phyloP scores from a whole-genome alignment of 37 sponge, comb jelly and placozoan species.

The Cladorhizidae sp. region DNA sequence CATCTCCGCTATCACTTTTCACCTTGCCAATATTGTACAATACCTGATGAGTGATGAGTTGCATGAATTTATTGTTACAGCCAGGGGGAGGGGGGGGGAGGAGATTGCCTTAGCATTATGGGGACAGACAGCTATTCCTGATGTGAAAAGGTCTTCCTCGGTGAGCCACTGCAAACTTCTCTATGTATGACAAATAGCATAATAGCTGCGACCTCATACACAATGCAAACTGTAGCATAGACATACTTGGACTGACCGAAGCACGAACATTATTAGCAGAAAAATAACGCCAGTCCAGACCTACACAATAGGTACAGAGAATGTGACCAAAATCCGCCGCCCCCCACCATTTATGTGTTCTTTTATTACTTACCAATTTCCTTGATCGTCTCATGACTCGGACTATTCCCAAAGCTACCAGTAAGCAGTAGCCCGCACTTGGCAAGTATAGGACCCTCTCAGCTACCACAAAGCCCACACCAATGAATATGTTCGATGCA shows the following conservation, averaged over 20 bases:
- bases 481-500: conserved; percentile 82
- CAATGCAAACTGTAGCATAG: neutral
- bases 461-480: conserved; percentile 93
- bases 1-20: conserved; percentile 32
- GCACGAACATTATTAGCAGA: neutral
- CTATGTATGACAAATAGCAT: neutral
- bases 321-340: no score
- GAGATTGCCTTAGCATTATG: conserved; percentile 79
- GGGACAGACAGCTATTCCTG: conserved; percentile 68
- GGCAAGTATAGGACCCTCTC: conserved; percentile 85
- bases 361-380: neutral
- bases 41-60: conserved; percentile 37
- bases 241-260: neutral
- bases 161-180: conserved; percentile 63
- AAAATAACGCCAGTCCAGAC: neutral
- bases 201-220: neutral
- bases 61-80: neutral
- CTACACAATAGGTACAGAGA: neutral
- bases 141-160: conserved; percentile 55
- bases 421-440: conserved; percentile 71
- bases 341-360: no score
- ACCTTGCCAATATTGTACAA: conserved; percentile 86
- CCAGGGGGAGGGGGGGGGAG: no score
- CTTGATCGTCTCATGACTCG: neutral
- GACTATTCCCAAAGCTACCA: conserved; percentile 51